Evolutionary conservation across 1,140 invertebrate species (phyloP).

Genomic region (Nylanderia fulva): DNA sequence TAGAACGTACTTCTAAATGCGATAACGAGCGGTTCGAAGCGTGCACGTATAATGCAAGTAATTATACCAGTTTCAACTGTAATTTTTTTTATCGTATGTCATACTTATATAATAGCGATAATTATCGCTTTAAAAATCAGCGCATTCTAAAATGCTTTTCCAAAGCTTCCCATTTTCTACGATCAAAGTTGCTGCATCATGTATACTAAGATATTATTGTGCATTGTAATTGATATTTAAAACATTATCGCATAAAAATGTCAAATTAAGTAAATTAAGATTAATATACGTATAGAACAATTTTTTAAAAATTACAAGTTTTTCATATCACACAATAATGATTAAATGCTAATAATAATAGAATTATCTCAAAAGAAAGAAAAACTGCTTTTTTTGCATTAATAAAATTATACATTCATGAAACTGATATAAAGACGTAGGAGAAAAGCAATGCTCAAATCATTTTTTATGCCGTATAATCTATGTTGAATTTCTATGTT

Average conservation of each 20-base stretch:
- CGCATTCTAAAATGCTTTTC: not conserved
- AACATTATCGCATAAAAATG: not conserved
- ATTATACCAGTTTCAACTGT: constrained; percentile 24
- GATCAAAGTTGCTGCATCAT: not conserved
- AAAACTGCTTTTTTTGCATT: not conserved
- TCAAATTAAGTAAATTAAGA: not conserved
- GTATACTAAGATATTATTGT: not conserved
- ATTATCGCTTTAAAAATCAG: constrained; percentile 31
- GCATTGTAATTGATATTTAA: not conserved
- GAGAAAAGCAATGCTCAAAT: not conserved
- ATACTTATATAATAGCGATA: constrained; percentile 24
- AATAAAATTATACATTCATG: not conserved
- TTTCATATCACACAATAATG: not conserved
- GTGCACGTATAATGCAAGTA: constrained; percentile 5
- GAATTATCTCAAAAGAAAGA: not conserved
- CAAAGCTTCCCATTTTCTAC: not conserved
- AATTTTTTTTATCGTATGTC: constrained; percentile 34
- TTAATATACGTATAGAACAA: not conserved
- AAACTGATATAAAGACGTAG: constrained; percentile 3
- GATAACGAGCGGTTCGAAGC: constrained; percentile 36
- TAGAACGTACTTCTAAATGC: constrained; percentile 43
- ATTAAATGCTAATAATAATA: not conserved
- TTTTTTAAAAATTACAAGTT: not conserved
- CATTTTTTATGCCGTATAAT: not conserved
- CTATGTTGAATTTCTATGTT: not conserved